Conservation (phyloP, 2,888 invertebrate species). For the Gortyna flavago region DNA sequence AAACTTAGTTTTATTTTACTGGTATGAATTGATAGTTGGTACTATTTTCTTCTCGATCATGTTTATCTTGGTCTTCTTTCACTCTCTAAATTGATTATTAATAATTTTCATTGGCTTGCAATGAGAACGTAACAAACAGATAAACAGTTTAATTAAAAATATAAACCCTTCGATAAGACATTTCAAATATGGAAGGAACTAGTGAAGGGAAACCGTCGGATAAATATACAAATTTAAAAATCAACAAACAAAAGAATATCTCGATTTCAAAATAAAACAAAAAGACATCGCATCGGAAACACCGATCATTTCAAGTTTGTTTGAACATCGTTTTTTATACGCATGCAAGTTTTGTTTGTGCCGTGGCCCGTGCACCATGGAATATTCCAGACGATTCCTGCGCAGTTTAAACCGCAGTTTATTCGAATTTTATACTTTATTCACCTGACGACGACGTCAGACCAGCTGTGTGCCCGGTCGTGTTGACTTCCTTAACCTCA, state of each 20-base stretch:
- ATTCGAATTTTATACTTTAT: constrained; percentile 11
- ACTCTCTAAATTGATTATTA: no score
- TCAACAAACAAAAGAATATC: neutral
- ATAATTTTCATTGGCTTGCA: no score
- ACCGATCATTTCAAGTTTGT: constrained; percentile 29
- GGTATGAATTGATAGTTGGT: no score
- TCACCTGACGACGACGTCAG: constrained; percentile 1
- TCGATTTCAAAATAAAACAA: constrained; percentile 1
- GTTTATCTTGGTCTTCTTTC: neutral
- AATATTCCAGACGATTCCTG: constrained; percentile 33
- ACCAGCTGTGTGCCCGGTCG: constrained; percentile 10
- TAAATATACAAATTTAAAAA: constrained; percentile 12
- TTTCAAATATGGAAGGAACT: neutral
- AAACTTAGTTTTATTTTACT: neutral
- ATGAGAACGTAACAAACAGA: neutral
- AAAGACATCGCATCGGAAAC: neutral
- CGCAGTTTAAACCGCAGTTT: neutral
- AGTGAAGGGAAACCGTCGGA: neutral
- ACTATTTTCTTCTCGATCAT: neutral
- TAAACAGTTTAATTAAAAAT: no score
- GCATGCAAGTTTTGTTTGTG: constrained; percentile 5
- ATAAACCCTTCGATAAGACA: no score
- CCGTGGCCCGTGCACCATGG: constrained; percentile 13
- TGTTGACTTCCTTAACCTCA: constrained; percentile 41
- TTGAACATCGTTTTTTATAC: constrained; percentile 29